Conservation (phyloP, 2,797 vertebrate species). For the Chiloscyllium punctatum region DNA sequence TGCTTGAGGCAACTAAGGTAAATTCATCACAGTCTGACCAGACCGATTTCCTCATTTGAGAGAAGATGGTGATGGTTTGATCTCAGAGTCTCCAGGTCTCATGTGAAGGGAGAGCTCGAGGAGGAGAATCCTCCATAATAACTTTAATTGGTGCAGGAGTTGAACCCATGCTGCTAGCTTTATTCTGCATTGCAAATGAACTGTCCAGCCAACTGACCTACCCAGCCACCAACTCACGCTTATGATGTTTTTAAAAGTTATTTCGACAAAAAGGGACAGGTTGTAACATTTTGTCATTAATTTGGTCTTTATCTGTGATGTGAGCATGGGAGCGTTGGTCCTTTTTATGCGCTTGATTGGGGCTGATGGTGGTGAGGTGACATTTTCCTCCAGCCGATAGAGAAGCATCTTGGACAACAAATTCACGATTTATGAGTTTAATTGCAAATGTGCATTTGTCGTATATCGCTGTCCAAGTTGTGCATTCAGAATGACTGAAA, state of each 20-base stretch:
- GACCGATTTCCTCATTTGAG: no score
- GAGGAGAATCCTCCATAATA: no score
- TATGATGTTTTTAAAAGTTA: neutral
- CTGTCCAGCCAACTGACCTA: no score
- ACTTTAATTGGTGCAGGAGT: no score
- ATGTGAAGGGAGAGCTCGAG: no score
- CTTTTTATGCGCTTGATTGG: neutral
- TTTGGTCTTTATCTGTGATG: neutral
- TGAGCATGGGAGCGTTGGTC: neutral
- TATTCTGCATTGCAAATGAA: no score
- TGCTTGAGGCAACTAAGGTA: neutral
- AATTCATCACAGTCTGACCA: no score
- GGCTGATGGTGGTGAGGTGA: neutral
- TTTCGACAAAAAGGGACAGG: neutral
- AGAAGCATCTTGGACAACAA: neutral
- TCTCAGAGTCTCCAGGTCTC: no score
- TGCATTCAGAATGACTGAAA: neutral
- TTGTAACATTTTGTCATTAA: neutral
- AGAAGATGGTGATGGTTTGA: no score
- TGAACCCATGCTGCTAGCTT: no score
- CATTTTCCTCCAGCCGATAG: neutral
- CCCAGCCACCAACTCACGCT: no score
- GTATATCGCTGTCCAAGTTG: neutral
- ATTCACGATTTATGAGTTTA: neutral
- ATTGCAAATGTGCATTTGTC: neutral